Evolutionary conservation across 2,113 vertebrate genomes (phyloP).

Genomic region (Tragelaphus imberbis): DNA sequence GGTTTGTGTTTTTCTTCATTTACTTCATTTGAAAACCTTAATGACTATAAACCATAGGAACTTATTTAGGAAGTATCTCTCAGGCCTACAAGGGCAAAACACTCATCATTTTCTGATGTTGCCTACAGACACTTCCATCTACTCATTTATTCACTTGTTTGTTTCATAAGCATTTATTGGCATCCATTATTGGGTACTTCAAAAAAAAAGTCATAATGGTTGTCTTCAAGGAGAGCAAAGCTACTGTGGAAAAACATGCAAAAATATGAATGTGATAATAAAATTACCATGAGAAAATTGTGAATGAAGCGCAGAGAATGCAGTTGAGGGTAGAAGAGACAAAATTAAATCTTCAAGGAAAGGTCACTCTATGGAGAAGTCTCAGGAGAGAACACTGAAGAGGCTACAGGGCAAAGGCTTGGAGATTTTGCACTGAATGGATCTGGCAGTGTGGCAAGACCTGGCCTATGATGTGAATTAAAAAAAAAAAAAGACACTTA

Average conservation of each 20-base stretch:
- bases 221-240: background rate
- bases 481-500: background rate
- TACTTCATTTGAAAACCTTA: constrained; percentile 39
- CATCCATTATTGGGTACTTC: background rate
- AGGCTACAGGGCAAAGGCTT: background rate
- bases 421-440: background rate
- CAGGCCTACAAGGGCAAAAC: background rate
- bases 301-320: background rate
- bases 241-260: background rate
- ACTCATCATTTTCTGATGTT: background rate
- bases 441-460: background rate
- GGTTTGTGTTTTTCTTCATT: constrained; percentile 54
- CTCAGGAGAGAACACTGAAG: background rate
- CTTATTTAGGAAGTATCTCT: background rate
- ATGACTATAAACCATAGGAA: background rate
- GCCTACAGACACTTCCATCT: background rate
- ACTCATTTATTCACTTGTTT: background rate
- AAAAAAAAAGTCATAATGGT: background rate
- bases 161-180: background rate
- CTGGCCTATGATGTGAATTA: background rate
- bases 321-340: background rate
- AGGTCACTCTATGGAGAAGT: background rate
- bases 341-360: background rate
- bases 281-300: background rate
- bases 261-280: background rate